Base-by-base conservation (phyloP, 37 sponge, comb jelly and placozoan genomes). In the Geodia barretti region DNA sequence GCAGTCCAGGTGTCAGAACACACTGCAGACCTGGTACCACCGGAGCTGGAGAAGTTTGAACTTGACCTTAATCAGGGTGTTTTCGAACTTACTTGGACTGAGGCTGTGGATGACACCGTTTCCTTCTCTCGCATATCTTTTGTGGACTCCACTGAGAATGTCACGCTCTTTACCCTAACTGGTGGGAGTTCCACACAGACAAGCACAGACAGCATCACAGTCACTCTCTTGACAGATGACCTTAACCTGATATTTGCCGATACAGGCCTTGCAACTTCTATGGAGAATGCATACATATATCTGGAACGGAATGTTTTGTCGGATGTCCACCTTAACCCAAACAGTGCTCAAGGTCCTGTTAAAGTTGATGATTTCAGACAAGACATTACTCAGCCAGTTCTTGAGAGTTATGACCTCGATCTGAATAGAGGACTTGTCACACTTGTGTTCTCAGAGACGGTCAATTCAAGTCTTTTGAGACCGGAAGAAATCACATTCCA, bases 371-470 rank as follows among this genome's bases (percentile, higher is more conserved):
- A 79, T 36, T 81, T 63, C 60, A 62, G 71, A 14, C 73, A 76
- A 54, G 94, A 93, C 59, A 62, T 71, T 32, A 81, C 79, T 0
- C 63, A 93, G 66, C 97, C 97, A 3, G 26, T 65, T 40, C 84
- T 96, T 37, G 29, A 2, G n/a, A 29, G 39, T 23, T 96, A 88
- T 62, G 87, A 86, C 63, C 63, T 96, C 3, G 83, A 96, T 38
- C 62, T 96, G 39, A 84, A 96, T 36, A 32, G 72, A 41, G 88
- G 88, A 24, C 26, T 82, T 9, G 43, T 96, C 0, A 70, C 83
- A 5, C 41, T 96, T 1, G 41, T 76, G 3, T 96, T 96, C 59
- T 90, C 93, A 24, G 96, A 96, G 39, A 90, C 87, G 40, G 90
- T 96, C 19, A 92, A 96, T 71, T 35, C 91, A 5, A 81, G 82